Percentiles rank a stretch among this genome's conserved stretches.
Conservation (phyloP, 2,113 vertebrate species). For the Plectropomus leopardus region DNA sequence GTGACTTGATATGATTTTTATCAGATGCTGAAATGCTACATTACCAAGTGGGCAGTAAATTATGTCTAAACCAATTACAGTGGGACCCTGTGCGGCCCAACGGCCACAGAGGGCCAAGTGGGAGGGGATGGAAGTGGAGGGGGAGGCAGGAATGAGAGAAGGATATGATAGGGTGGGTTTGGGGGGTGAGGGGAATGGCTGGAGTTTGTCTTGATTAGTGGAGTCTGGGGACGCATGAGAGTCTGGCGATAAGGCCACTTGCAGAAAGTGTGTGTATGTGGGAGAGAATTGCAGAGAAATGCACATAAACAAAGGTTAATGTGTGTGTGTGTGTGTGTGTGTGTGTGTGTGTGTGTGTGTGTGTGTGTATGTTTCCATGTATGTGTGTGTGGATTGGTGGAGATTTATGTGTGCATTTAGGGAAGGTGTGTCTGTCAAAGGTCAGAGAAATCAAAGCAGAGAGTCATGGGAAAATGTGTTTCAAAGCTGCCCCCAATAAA, state of each 20-base stretch:
- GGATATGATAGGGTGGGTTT: constrained; percentile 73
- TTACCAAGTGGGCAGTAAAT: constrained; percentile 94
- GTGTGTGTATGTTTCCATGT: constrained; percentile 31
- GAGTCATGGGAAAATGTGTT: constrained; percentile 65
- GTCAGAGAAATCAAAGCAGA: constrained; percentile 66
- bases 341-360: constrained; percentile 22
- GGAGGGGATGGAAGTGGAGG: constrained; percentile 66
- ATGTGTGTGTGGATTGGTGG: neutral
- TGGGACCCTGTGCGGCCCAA: constrained; percentile 85
- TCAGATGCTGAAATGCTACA: constrained; percentile 91
- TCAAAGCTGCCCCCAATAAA: constrained; percentile 57
- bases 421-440: constrained; percentile 65
- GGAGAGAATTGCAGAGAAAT: no score
- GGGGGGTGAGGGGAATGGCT: constrained; percentile 70
- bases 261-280: constrained; percentile 38
- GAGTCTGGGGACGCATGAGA: constrained; percentile 84
- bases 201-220: constrained; percentile 91
- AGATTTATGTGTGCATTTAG: constrained; percentile 55
- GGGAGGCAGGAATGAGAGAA: constrained; percentile 83
- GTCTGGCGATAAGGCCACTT: constrained; percentile 79
- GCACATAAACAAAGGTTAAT: no score
- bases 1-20: constrained; percentile 92
- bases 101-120: constrained; percentile 81
- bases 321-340: constrained; percentile 37
- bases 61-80: constrained; percentile 92